A percentile compares a stretch with the other conserved stretches of the same genome.
These are phyloP conservation scores for Ispidina picta DNA, from an alignment of 2,797 vertebrate species.

Conservation along the genomic window DNA sequence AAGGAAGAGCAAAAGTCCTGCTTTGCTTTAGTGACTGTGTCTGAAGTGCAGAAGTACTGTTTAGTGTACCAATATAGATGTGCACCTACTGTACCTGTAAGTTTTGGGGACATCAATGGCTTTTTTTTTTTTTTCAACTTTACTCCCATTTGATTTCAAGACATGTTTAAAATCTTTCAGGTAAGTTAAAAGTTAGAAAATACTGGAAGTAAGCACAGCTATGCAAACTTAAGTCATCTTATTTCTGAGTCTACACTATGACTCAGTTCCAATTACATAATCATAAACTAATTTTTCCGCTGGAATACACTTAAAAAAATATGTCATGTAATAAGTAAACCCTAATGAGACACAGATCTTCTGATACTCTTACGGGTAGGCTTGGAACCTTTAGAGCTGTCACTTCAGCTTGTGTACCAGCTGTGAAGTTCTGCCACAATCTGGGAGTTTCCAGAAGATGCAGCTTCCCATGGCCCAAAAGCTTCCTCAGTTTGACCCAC, in stretches of 20 bases:
- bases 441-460: neutral
- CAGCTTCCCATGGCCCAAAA: neutral
- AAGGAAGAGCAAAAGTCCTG: neutral
- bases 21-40: neutral
- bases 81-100: neutral
- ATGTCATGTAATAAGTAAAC: accelerated
- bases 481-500: neutral
- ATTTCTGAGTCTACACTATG: neutral
- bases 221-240: neutral
- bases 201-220: neutral
- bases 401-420: neutral
- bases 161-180: neutral
- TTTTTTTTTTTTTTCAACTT: neutral
- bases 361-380: neutral
- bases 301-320: neutral
- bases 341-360: neutral
- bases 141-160: neutral
- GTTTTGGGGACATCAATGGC: neutral
- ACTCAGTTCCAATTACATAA: neutral
- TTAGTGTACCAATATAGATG: neutral
- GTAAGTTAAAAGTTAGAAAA: neutral
- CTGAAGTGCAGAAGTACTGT: neutral
- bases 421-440: neutral
- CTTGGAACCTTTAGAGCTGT: neutral
- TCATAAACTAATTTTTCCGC: neutral